Percentiles rank a stretch among this genome's conserved stretches.
Evolutionary conservation across 2,797 vertebrate genomes (phyloP).

Genomic region (Otolemur crassicaudatus): DNA sequence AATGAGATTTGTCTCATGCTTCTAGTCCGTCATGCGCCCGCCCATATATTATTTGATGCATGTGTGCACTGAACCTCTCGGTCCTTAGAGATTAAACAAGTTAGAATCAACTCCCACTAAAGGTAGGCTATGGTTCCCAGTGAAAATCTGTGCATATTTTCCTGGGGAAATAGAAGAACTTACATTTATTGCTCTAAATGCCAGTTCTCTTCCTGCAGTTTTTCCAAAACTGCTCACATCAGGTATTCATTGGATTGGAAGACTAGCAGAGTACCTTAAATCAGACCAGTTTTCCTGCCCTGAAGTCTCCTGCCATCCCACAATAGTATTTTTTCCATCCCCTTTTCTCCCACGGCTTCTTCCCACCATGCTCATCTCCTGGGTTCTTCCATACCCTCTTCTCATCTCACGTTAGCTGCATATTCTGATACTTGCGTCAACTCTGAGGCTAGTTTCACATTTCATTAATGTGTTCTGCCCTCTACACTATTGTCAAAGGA

Average conservation of each 20-base stretch:
- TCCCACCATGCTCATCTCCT: neutral
- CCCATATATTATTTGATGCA: neutral
- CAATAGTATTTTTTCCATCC: neutral
- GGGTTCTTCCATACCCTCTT: neutral
- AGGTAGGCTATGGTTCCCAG: neutral
- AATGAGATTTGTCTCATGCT: neutral
- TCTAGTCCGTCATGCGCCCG: neutral
- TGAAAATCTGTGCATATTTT: neutral
- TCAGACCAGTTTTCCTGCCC: neutral
- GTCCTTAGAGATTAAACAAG: neutral
- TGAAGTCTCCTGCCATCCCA: neutral
- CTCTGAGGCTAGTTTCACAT: neutral
- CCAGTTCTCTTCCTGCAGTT: neutral
- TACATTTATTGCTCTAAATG: neutral
- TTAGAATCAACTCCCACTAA: neutral
- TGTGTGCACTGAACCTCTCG: neutral
- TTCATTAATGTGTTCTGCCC: neutral
- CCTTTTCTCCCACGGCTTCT: neutral
- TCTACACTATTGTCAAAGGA: neutral
- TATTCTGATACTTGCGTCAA: neutral
- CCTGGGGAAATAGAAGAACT: neutral
- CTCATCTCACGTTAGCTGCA: neutral
- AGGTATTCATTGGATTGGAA: neutral
- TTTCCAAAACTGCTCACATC: neutral
- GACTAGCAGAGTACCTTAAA: neutral